Base-by-base conservation (phyloP, 2,113 vertebrate genomes). In the Phalacrocorax carbo region DNA sequence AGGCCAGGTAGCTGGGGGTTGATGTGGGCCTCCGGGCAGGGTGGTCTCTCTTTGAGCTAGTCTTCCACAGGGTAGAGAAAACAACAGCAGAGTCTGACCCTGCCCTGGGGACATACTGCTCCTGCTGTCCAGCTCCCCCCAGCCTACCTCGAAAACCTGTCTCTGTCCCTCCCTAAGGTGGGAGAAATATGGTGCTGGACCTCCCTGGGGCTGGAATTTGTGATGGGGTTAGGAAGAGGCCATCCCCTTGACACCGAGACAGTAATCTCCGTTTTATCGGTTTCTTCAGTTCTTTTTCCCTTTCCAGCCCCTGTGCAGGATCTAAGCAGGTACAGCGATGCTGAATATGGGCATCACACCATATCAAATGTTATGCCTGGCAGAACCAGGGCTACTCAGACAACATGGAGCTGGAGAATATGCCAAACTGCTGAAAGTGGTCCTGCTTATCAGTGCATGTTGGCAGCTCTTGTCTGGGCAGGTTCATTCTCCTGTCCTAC, bases 71-170 rank as follows among this genome's bases (percentile, higher is more conserved):
- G 48, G 48, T 19, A 65, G 19, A 51, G 16, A 46, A 68, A 58
- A 25, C 64, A 73, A 15, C 23, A 65, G 0, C 0, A 0, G 26
- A 21, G 46, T 75, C 34, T 65, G 14, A 11, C 40, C 13, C 36
- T 73, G 8, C 81, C 44, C 29, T 69, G 51, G 54, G 34, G 18
- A 65, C 11, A 25, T 55, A 34, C 58, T 77, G 46, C 25, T 92
- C 7, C n/a, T 25, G 25, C 44, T 27, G 18, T 42, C 34, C 49
- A n/a, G 51, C 22, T 18, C 9, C 13, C 9, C 19, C 21, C 22
- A 60, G 34, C 40, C 27, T 42, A 34, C 13, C 38, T 75, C 15
- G 13, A 52, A 78, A 87, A 34, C 19, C 5, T 77, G 8, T 29
- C 25, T 73, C 8, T 4, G 15, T 65, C 4, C 11, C 46, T 46